These are phyloP conservation scores for Callinectes sapidus DNA, from an alignment of 2,888 invertebrate species.

Conservation along the genomic window DNA sequence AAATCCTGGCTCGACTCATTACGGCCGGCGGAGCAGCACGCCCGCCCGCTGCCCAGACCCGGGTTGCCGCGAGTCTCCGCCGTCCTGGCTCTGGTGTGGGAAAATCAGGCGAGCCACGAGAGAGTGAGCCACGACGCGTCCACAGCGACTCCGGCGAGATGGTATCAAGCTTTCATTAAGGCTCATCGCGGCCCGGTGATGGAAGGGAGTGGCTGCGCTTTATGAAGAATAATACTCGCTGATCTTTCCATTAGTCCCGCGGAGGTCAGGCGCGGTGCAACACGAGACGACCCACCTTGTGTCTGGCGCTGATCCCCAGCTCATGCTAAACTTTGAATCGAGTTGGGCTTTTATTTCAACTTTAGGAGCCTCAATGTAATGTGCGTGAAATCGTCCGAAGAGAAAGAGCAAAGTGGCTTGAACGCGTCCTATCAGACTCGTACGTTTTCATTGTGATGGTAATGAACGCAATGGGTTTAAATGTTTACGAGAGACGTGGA, in stretches of 20 bases:
- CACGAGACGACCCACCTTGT: slow-evolving; percentile 30
- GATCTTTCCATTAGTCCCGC: slow-evolving; percentile 36
- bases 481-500: not conserved
- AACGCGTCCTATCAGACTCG: slow-evolving; percentile 7
- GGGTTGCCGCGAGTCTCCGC: not conserved
- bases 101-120: not conserved
- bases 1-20: slow-evolving; percentile 31
- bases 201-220: slow-evolving; percentile 44
- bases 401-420: not conserved
- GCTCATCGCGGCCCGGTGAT: slow-evolving; percentile 40
- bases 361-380: slow-evolving; percentile 23
- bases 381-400: not conserved
- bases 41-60: slow-evolving; percentile 16
- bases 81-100: slow-evolving; percentile 28
- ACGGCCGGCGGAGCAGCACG: slow-evolving; percentile 30
- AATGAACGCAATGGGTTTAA: not conserved
- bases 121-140: slow-evolving; percentile 50
- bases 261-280: not conserved
- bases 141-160: slow-evolving; percentile 36
- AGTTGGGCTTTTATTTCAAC: slow-evolving; percentile 1
- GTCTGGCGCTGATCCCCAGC: not conserved
- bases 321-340: not conserved
- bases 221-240: slow-evolving; percentile 43
- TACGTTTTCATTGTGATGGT: not conserved
- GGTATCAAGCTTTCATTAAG: slow-evolving; percentile 49